Percentiles rank a stretch among this genome's conserved stretches.
phyloP scores from a whole-genome alignment of 2,888 invertebrate genomes.

The Philereme transversata region DNA sequence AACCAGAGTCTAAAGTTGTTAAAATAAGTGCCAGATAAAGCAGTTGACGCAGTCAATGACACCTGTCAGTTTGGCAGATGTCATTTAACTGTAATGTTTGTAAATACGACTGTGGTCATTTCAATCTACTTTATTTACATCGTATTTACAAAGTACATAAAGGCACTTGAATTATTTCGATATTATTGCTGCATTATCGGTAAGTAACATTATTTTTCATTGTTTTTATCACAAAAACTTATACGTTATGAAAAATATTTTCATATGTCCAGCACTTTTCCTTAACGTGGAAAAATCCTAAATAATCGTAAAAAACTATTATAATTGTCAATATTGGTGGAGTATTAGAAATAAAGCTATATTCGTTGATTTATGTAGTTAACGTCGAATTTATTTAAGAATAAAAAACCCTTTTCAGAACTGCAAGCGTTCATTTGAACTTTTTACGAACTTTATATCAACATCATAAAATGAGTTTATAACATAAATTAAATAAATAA shows the following conservation, averaged over 20 bases:
- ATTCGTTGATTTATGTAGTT: no score
- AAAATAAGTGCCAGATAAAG: no score
- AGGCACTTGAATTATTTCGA: conserved; percentile 61
- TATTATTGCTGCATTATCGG: conserved; percentile 37
- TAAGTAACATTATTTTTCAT: conserved; percentile 37
- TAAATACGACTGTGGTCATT: conserved; percentile 33
- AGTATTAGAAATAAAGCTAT: neutral
- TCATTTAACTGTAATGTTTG: conserved; percentile 7
- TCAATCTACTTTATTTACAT: conserved; percentile 37
- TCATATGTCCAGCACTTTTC: neutral
- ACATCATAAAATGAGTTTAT: no score
- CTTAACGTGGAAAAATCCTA: no score
- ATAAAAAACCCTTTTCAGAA: no score
- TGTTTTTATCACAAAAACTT: conserved; percentile 38
- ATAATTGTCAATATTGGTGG: neutral
- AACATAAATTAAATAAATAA: no score
- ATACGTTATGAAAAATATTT: conserved; percentile 6
- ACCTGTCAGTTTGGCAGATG: neutral
- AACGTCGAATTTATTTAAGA: no score
- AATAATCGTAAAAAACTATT: no score
- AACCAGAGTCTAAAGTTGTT: no score
- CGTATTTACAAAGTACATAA: conserved; percentile 53
- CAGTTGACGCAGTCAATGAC: no score
- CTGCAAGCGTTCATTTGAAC: no score
- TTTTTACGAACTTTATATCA: no score